phyloP scores from a whole-genome alignment of 2,888 invertebrate species.

The Omphaloscelis lunosa region DNA sequence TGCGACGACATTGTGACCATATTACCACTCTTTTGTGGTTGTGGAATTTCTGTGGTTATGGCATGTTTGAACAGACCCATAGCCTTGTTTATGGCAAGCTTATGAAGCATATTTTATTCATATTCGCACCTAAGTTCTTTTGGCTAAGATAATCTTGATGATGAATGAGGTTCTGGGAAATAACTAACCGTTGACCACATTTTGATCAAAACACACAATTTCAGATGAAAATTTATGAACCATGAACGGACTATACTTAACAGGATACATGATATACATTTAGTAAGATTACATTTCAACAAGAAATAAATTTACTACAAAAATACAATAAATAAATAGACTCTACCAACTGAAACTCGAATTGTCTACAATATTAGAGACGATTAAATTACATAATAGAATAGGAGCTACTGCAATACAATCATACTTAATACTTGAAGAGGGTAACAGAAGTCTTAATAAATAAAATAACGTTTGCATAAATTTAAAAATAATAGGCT shows the following conservation, averaged over 20 bases:
- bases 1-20: too few relatives aligned
- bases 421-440: conserved; percentile 35
- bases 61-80: not conserved
- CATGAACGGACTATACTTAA: not conserved
- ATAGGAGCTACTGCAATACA: conserved; percentile 10
- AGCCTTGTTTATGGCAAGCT: conserved; percentile 26
- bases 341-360: conserved; percentile 16
- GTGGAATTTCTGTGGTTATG: not conserved
- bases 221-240: conserved; percentile 10
- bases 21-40: not conserved
- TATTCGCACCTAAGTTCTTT: conserved; percentile 30
- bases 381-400: conserved; percentile 4
- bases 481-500: conserved; percentile 25
- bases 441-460: conserved; percentile 27
- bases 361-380: conserved; percentile 1
- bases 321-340: conserved; percentile 22
- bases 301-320: conserved; percentile 20
- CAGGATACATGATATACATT: not conserved
- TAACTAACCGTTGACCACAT: not conserved
- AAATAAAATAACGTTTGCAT: conserved; percentile 11
- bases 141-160: conserved; percentile 36
- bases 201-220: conserved; percentile 5
- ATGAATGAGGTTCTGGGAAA: conserved; percentile 12
- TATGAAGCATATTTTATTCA: conserved; percentile 17
- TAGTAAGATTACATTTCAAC: conserved; percentile 20